Evolutionary conservation across 1,140 invertebrate species (phyloP).

Genomic region (Neodiprion pinetum): DNA sequence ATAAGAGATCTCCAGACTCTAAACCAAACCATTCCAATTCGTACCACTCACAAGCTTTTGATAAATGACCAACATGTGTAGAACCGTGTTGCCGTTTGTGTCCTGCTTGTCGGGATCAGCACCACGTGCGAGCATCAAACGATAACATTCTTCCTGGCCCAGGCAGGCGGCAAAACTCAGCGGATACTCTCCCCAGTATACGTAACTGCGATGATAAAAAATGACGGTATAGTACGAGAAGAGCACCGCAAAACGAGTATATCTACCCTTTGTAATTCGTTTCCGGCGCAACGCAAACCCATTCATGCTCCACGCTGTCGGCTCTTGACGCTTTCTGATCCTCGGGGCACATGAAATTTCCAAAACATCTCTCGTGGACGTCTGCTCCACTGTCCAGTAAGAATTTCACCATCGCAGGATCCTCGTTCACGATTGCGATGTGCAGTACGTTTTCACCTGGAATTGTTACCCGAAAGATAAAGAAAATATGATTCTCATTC

Average conservation of each 20-base stretch:
- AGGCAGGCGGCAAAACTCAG: slow-evolving; percentile 95
- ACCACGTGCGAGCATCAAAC: slow-evolving; percentile 91
- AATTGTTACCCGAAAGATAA: not conserved
- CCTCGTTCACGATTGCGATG: slow-evolving; percentile 98
- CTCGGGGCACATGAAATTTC: slow-evolving; percentile 96
- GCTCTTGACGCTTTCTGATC: slow-evolving; percentile 92
- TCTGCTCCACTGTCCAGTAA: slow-evolving; percentile 91
- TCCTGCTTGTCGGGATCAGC: slow-evolving; percentile 95
- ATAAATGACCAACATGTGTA: slow-evolving; percentile 97
- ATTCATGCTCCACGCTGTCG: slow-evolving; percentile 92
- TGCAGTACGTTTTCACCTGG: slow-evolving; percentile 90
- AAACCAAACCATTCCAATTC: slow-evolving; percentile 13
- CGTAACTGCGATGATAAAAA: slow-evolving; percentile 72
- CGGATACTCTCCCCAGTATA: slow-evolving; percentile 99
- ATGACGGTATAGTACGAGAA: not conserved
- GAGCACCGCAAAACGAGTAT: too few relatives aligned
- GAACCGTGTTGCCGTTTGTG: slow-evolving; percentile 95
- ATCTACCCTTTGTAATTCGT: slow-evolving; percentile 93
- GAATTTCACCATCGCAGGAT: slow-evolving; percentile 96
- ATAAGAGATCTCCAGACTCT: slow-evolving; percentile 16
- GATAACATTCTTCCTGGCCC: slow-evolving; percentile 96
- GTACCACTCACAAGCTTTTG: slow-evolving; percentile 80
- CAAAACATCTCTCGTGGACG: slow-evolving; percentile 89
- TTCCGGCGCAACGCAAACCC: slow-evolving; percentile 81
- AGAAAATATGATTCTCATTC: too few relatives aligned